Percentiles rank a stretch among this genome's conserved stretches.
These are phyloP conservation scores for Atractosteus spatula DNA, from an alignment of 2,113 vertebrate genomes.

Conservation along the genomic window DNA sequence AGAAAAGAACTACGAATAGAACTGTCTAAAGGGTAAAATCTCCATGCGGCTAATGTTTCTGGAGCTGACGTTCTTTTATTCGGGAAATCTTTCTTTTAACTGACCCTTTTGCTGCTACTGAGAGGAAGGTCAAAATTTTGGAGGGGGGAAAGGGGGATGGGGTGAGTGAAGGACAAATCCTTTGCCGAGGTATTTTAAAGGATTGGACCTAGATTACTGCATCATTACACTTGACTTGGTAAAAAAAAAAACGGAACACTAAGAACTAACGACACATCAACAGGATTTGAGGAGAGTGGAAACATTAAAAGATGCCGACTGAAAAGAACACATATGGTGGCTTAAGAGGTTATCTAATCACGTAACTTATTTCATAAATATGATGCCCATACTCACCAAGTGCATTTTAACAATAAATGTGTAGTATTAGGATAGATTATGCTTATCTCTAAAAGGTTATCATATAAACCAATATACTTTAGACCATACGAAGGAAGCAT, in stretches of 20 bases:
- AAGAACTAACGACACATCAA: background rate
- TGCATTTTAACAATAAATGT: background rate
- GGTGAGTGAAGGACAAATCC: background rate
- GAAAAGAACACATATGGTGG: background rate
- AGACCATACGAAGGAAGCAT: background rate
- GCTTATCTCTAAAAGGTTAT: background rate
- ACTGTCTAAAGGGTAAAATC: no score
- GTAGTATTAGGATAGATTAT: background rate
- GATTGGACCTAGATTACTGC: background rate
- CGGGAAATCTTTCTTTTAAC: no score
- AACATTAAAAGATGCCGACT: background rate
- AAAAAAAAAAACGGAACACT: background rate
- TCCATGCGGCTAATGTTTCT: no score
- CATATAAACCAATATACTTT: conserved; percentile 1
- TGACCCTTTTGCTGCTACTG: no score
- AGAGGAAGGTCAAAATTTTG: background rate
- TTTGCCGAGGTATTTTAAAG: background rate
- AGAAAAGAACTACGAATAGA: no score
- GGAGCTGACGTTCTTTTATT: no score
- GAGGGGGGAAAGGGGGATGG: background rate
- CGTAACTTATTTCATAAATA: background rate
- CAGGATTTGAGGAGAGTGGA: background rate
- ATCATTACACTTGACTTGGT: background rate
- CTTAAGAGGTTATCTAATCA: conserved; percentile 1
- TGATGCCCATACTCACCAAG: background rate